Evolutionary conservation across 1,140 invertebrate genomes (phyloP), one percentile per base, ranked within the genome.

Genomic region (Arion vulgaris): DNA sequence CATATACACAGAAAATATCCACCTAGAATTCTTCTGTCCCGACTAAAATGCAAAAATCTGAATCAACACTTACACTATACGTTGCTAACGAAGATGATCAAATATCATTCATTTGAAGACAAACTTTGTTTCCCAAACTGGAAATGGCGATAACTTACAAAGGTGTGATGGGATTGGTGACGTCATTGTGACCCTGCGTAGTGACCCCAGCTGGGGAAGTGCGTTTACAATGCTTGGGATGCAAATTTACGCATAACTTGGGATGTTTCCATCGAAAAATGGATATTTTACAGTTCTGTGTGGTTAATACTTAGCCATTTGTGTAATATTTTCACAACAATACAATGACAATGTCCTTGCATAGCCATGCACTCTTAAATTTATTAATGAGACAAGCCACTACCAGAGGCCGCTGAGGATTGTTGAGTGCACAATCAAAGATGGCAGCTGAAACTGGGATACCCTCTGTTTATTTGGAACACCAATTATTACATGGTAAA

Each of bases 201-300:
- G 82, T 84, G 84, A 84, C 85, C 84, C 85, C 83, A 81, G 80
- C 85, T 85, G 83, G 85, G 82, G 85, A 86, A 86, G 85, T 86
- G 83, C 83, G 85, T 85, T 85, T 81, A 80, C 80, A 57, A 74
- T 81, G 80, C 80, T 74, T 81, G 80, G 28, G 80, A 81, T 81
- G 80, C 80, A 81, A 81, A 81, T 81, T 68, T 81, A 74, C 68
- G 80, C 80, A 81, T 81, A 81, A 73, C 69, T 81, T 81, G 41
- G 36, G 32, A 81, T 81, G 80, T 81, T 81, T 81, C 69, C 71
- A 38, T 73, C 1, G 34, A 74, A 81, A 81, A 81, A 81, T 80
- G 78, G 78, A 80, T 36, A 80, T 80, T 71, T 71, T 80, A 80
- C 51, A 34, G 28, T 71, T 49, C 68, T 71, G 57, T 80, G 32